Conservation (phyloP, 2,113 vertebrate species). For the Misgurnus mizolepis region DNA sequence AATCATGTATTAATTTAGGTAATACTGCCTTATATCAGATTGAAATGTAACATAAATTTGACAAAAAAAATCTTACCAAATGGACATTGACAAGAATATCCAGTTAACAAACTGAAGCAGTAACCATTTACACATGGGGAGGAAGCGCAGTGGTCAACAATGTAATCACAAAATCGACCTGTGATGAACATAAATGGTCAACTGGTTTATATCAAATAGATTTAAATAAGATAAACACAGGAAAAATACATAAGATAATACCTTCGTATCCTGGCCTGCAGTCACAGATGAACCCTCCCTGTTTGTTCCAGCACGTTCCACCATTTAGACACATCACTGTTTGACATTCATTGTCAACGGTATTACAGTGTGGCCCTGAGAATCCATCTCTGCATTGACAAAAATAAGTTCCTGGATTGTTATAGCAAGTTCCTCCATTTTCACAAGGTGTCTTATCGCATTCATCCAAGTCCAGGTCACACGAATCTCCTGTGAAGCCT, state of each 20-base stretch:
- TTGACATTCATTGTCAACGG: slow-evolving; percentile 69
- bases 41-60: no score
- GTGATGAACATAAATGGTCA: slow-evolving; percentile 9
- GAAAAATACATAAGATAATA: slow-evolving; percentile 46
- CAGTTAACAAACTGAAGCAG: slow-evolving; percentile 66
- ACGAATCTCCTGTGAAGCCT: slow-evolving; percentile 69
- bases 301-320: slow-evolving; percentile 66
- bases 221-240: not conserved
- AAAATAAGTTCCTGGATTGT: slow-evolving; percentile 70
- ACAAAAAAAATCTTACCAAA: no score
- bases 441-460: slow-evolving; percentile 67
- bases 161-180: slow-evolving; percentile 69
- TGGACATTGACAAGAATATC: slow-evolving; percentile 73
- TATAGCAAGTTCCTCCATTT: slow-evolving; percentile 69
- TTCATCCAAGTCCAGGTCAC: slow-evolving; percentile 73
- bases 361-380: slow-evolving; percentile 63
- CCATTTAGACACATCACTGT: slow-evolving; percentile 71
- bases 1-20: no score
- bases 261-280: slow-evolving; percentile 74
- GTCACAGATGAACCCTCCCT: slow-evolving; percentile 65
- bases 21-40: no score
- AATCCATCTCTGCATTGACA: slow-evolving; percentile 69
- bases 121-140: slow-evolving; percentile 69
- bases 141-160: slow-evolving; percentile 69
- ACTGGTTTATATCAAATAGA: not conserved